Evolutionary conservation across 2,888 invertebrate species (phyloP), one percentile per base, ranked within the genome.

Genomic region (Thyatira batis): DNA sequence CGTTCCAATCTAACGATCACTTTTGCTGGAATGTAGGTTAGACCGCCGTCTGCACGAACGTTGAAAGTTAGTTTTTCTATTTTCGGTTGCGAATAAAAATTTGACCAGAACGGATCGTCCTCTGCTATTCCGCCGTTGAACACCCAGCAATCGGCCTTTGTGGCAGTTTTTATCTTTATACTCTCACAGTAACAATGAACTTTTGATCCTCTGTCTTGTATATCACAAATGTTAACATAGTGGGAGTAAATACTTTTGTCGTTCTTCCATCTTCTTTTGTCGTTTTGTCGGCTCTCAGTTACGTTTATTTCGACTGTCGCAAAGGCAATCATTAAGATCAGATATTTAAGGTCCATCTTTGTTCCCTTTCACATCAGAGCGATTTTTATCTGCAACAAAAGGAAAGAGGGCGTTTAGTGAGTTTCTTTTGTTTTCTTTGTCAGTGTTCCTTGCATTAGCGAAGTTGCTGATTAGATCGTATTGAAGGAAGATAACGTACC

Each of bases 91-190:
- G 95, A 95, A 60, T 93, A 93, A 85, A 96, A 96, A 68, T 95
- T 93, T 20, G 93, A 93, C 96, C 97, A 97, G 59, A 95, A 93
- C 5, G 94, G 93, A 75, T 96, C 95, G 61, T 95, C 95, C 69
- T 95, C 95, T 45, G 93, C 93, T n/a, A 94, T 93, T 6, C 94
- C 94, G 3, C 93, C 93, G 58, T 94, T 94, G 82, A 96, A 95
- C 5, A 97, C 94, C 94, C 95, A 94, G 76, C 97, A 97, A 73
- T 95, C 95, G 2, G 95, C 95, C 65, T 94, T 94, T 20, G 94
- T 94, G 1, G 95, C 95, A 1, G 87, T 87, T 73, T 91, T 87
- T 48, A 91, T 84, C 67, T 92, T 92, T 49, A 89, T 89, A 46
- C 88, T 93, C 69, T 94, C 93, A 76, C 96, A 96, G 71, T 94